Base-by-base conservation (phyloP, 2,797 vertebrate genomes). In the Todus mexicanus region DNA sequence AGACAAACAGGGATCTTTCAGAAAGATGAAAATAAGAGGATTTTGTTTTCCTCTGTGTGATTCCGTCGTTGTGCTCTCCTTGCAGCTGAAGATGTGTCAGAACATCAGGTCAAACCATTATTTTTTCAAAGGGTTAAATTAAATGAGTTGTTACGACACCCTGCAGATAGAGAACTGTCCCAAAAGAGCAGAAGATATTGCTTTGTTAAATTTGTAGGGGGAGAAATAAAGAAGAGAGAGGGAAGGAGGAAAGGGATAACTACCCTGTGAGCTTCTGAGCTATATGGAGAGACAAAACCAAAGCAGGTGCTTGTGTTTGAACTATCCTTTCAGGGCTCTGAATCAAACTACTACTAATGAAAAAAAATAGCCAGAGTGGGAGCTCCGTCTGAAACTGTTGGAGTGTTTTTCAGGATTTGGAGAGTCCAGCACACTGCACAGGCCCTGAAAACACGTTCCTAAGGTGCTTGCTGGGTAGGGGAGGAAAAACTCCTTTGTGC, bases 121-220 rank as follows among this genome's bases (percentile, higher is more conserved):
- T 42, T n/a, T 54, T 84, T 81, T 68, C 15, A 22, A 75, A 80
- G 45, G 60, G 74, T 94, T 93, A 89, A 91, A 74, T 90, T 85
- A 85, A 94, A 37, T 3, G 12, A 82, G 29, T 83, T 59, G 27
- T 73, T 90, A 63, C 43, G 42, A 64, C 76, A 40, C 38, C 17
- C 54, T 78, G 47, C n/a, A 88, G 63, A 47, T 19, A 90, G 68
- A 76, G 22, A 75, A 33, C 22, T 66, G 51, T 43, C 31, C 43
- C 60, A 13, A 51, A 64, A 53, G 48, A 83, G 8, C 10, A 54
- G 35, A 72, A 38, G 45, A 31, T 38, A 38, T 61, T 88, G 57
- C 27, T 82, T 89, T 63, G 40, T 65, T 48, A 17, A 35, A 78
- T 88, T 54, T 73, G 6, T 51, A 12, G 78, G 75, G 31, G 12